Evolutionary conservation across 64 coral and sea anemone genomes (phyloP).

Genomic region (Pocillopora damicornis): DNA sequence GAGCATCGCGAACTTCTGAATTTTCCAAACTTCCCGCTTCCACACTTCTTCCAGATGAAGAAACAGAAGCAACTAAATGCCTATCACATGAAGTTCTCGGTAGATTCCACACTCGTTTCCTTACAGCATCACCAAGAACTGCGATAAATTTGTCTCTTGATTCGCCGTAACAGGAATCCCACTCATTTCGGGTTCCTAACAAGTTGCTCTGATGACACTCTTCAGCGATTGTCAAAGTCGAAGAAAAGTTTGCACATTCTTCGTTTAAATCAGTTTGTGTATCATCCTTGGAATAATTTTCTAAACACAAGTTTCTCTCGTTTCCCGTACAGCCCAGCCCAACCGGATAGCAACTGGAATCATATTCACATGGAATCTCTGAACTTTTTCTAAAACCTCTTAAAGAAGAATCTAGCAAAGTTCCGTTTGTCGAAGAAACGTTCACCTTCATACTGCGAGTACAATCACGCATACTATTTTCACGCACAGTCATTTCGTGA

Average conservation of each 20-base stretch:
- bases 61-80: neutral
- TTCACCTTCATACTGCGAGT: neutral
- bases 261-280: neutral
- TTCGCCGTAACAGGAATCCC: constrained; percentile 1
- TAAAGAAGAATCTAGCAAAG: neutral
- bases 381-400: neutral
- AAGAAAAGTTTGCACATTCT: neutral
- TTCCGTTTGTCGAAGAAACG: neutral
- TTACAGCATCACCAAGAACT: constrained; percentile 76
- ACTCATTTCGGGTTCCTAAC: neutral
- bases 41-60: neutral
- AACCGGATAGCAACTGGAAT: neutral
- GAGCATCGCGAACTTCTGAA: neutral
- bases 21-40: neutral
- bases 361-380: neutral
- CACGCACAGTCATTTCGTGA: neutral
- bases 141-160: constrained; percentile 35
- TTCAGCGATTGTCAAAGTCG: neutral
- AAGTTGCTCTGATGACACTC: neutral
- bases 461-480: neutral
- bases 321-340: neutral
- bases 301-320: neutral
- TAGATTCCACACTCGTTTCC: constrained; percentile 79
- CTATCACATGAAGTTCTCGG: constrained; percentile 33
- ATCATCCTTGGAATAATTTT: neutral